phyloP scores from a whole-genome alignment of 1,140 invertebrate species.

The Colletes latitarsis region DNA sequence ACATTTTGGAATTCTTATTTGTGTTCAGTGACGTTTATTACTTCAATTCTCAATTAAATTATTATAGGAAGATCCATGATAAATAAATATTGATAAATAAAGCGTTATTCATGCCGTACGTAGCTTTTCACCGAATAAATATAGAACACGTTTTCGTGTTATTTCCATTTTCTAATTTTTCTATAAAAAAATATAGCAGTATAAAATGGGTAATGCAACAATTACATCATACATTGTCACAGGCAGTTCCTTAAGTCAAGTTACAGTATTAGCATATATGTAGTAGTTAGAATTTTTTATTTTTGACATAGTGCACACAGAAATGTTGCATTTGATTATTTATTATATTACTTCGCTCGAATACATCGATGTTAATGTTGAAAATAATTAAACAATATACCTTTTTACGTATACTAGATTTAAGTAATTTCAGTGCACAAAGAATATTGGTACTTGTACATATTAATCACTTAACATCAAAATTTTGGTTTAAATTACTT shows the following conservation, averaged over 20 bases:
- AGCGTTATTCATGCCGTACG: neutral
- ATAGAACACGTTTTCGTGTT: neutral
- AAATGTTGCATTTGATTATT: neutral
- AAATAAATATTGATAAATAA: conserved; percentile 19
- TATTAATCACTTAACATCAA: neutral
- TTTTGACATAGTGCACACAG: neutral
- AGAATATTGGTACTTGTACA: neutral
- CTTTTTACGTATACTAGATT: conserved; percentile 8
- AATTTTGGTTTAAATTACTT: neutral
- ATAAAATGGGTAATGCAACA: neutral
- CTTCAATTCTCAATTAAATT: too few species aligned
- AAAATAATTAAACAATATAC: conserved; percentile 14
- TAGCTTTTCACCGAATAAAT: neutral
- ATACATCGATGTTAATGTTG: neutral
- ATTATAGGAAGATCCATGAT: neutral
- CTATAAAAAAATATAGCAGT: neutral
- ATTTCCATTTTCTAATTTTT: neutral
- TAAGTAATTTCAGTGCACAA: conserved; percentile 31
- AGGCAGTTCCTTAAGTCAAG: neutral
- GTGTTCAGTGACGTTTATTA: neutral
- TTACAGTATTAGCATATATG: conserved; percentile 13
- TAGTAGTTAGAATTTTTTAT: neutral
- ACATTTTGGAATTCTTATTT: neutral
- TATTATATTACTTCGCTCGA: neutral
- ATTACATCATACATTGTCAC: conserved; percentile 1